phyloP scores from a whole-genome alignment of 2,113 vertebrate genomes.

The Sylvia atricapilla region DNA sequence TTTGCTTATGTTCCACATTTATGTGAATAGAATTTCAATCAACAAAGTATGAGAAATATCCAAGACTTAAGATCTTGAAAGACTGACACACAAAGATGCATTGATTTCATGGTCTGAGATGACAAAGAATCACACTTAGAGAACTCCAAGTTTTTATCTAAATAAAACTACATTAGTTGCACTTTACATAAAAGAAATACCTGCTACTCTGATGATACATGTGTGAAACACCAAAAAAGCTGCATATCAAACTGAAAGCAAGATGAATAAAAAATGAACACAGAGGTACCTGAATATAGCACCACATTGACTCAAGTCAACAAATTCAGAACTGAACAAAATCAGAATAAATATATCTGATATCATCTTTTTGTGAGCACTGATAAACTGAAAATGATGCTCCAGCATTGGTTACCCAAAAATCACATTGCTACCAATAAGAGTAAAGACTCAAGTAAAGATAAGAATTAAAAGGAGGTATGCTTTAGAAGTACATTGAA shows the following conservation, averaged over 20 bases:
- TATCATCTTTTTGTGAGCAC: not conserved
- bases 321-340: not conserved
- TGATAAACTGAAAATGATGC: not conserved
- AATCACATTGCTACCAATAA: not conserved
- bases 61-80: not conserved
- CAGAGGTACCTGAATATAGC: not conserved
- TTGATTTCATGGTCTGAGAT: not conserved
- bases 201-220: not conserved
- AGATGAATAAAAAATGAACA: fast-evolving
- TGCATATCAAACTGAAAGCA: not conserved
- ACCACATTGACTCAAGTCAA: not conserved
- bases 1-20: not conserved
- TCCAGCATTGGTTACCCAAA: not conserved
- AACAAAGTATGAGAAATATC: not conserved
- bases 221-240: not conserved
- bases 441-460: not conserved
- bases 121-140: not conserved
- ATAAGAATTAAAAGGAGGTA: not conserved
- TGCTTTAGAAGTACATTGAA: not conserved
- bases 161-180: not conserved
- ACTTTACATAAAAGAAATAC: not conserved
- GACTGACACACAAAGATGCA: not conserved
- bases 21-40: not conserved
- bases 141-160: not conserved
- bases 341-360: not conserved